A percentile compares a stretch with the other conserved stretches of the same genome.
These are phyloP conservation scores for Sarcophaga carnaria DNA, from an alignment of 2,888 invertebrate species.

Conservation along the genomic window DNA sequence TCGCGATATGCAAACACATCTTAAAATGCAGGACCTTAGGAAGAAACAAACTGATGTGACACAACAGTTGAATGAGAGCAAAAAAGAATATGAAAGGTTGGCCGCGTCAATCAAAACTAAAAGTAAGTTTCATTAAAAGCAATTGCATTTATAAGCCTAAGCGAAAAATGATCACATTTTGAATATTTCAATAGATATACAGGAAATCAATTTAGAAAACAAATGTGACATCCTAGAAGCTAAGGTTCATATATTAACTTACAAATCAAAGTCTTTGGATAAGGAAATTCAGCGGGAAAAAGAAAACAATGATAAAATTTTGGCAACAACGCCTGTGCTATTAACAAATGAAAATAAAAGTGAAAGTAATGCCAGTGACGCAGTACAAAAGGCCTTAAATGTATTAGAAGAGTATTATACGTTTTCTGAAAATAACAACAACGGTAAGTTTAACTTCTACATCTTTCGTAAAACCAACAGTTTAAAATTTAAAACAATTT, in stretches of 20 bases:
- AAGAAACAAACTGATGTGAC: conserved; percentile 72
- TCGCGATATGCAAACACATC: conserved; percentile 76
- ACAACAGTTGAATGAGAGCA: conserved; percentile 70
- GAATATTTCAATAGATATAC: conserved; percentile 74
- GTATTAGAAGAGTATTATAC: conserved; percentile 77
- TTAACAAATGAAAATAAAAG: conserved; percentile 75
- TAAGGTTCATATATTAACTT: conserved; percentile 74
- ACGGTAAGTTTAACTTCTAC: conserved; percentile 55
- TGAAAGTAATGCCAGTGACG: conserved; percentile 74
- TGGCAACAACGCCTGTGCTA: conserved; percentile 77
- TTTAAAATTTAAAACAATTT: not conserved
- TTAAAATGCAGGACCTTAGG: conserved; percentile 76
- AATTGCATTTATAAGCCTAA: not conserved
- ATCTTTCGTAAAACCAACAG: no score
- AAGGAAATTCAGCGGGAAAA: conserved; percentile 74
- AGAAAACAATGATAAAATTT: conserved; percentile 73
- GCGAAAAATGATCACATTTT: not conserved
- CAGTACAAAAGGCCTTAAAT: conserved; percentile 75
- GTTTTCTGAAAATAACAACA: conserved; percentile 72
- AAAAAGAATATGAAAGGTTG: conserved; percentile 74
- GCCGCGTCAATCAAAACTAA: conserved; percentile 76
- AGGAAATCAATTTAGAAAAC: conserved; percentile 75
- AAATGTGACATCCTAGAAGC: conserved; percentile 73
- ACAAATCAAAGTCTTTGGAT: conserved; percentile 74
- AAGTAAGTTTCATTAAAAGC: conserved; percentile 72